Evolutionary conservation across 2,888 invertebrate species (phyloP), one percentile per base, ranked within the genome.

Genomic region (Allolobophora icterica): DNA sequence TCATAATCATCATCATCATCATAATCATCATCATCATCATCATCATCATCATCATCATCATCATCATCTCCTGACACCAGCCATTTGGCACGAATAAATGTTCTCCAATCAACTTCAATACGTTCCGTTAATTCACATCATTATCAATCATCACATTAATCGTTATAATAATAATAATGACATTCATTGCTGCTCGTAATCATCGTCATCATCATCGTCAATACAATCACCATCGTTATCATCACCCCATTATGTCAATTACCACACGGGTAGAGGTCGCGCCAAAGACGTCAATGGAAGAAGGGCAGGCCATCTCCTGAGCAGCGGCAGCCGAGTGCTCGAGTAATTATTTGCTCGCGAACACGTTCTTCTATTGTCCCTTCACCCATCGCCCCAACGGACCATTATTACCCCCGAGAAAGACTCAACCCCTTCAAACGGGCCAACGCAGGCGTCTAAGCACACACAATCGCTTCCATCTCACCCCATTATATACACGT

Each of bases 301-400:
- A 11, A 52, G 71, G 71, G 71, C n/a, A 52, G 52, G 24, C 52
- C 52, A 52, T 19, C 52, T 52, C 52, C 15, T 52, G 4, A 19
- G 19, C 8, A 71, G n/a, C n/a, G 17, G 71, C n/a, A 13, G 30
- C 71, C 24, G 24, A 52, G 24, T 24, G 71, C 8, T n/a, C 71
- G 71, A n/a, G n/a, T 71, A 71, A 71, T 71, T 71, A 71, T 71
- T 71, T 71, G 71, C n/a, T 71, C 30, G 71, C 17, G 71, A 71
- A 71, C 71, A 71, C 71, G 71, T 71, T 71, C 71, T 71, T n/a
- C 71, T n/a, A 71, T 71, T 71, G 71, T 71, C n/a, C 71, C 24
- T n/a, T 71, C 71, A 71, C 71, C 71, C 71, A 0, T 71, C 71
- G n/a, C 71, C 8, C 71, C 71, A 71, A 8, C n/a, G 71, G 8